Evolutionary conservation across 2,888 invertebrate species (phyloP).

Genomic region (Apodemia duryi): DNA sequence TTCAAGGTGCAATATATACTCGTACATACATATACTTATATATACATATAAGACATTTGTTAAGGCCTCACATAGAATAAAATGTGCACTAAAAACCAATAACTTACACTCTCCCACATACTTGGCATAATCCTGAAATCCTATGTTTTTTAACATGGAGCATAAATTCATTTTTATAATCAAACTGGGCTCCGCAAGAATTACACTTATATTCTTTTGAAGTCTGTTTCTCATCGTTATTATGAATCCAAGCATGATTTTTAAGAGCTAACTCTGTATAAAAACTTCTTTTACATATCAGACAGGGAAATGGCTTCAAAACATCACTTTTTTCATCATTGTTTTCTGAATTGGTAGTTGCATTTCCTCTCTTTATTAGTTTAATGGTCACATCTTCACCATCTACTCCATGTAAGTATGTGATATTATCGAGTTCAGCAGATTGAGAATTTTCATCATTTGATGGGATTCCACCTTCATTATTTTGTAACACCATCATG

Average conservation of each 20-base stretch:
- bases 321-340: slow-evolving; percentile 32
- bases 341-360: slow-evolving; percentile 10
- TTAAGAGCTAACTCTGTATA: slow-evolving; percentile 79
- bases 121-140: slow-evolving; percentile 81
- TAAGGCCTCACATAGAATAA: not conserved
- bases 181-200: slow-evolving; percentile 81
- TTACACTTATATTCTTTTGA: slow-evolving; percentile 66
- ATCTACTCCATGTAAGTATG: slow-evolving; percentile 39
- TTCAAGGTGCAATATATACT: no score
- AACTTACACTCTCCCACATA: slow-evolving; percentile 84
- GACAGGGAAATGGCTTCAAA: slow-evolving; percentile 76
- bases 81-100: not conserved
- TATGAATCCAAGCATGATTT: slow-evolving; percentile 81
- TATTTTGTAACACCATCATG: slow-evolving; percentile 82
- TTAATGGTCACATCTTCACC: slow-evolving; percentile 51
- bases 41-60: no score
- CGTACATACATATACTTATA: no score
- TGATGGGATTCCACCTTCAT: slow-evolving; percentile 54
- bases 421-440: slow-evolving; percentile 45
- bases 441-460: slow-evolving; percentile 33
- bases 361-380: slow-evolving; percentile 47
- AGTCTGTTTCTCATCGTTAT: slow-evolving; percentile 44
- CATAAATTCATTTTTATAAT: slow-evolving; percentile 81
- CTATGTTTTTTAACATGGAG: slow-evolving; percentile 82
- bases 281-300: slow-evolving; percentile 76